Evolutionary conservation across 2,888 invertebrate genomes (phyloP).

Genomic region (Plutella xylostella): DNA sequence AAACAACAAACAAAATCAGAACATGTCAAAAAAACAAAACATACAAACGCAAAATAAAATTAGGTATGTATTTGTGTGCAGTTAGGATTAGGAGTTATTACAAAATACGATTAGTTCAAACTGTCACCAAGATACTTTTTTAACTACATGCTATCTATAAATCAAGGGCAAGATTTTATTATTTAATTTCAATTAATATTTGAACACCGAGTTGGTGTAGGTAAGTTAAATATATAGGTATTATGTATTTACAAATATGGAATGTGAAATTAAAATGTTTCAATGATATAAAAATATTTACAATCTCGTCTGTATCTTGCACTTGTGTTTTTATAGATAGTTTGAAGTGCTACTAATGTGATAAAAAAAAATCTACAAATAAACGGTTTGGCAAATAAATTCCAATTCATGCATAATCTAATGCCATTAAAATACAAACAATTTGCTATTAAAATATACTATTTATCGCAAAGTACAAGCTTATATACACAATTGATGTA

Average conservation of each 20-base stretch:
- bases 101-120: constrained; percentile 56
- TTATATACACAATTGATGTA: constrained; percentile 4
- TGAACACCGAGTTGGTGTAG: no score
- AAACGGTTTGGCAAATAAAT: constrained; percentile 55
- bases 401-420: constrained; percentile 40
- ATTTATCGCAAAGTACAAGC: constrained; percentile 1
- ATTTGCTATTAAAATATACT: constrained; percentile 11
- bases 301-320: constrained; percentile 31
- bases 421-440: no score
- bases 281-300: background rate
- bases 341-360: constrained; percentile 32
- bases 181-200: background rate
- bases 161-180: constrained; percentile 44
- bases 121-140: constrained; percentile 57
- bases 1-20: constrained; percentile 69
- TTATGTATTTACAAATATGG: background rate
- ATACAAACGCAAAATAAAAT: constrained; percentile 42
- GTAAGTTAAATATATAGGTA: background rate
- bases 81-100: constrained; percentile 58
- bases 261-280: constrained; percentile 10
- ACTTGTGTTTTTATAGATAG: constrained; percentile 36
- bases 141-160: constrained; percentile 37
- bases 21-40: constrained; percentile 60
- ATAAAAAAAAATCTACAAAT: constrained; percentile 36
- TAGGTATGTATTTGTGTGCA: constrained; percentile 49